phyloP scores from a whole-genome alignment of 2,888 invertebrate species.

The Cancer borealis region DNA sequence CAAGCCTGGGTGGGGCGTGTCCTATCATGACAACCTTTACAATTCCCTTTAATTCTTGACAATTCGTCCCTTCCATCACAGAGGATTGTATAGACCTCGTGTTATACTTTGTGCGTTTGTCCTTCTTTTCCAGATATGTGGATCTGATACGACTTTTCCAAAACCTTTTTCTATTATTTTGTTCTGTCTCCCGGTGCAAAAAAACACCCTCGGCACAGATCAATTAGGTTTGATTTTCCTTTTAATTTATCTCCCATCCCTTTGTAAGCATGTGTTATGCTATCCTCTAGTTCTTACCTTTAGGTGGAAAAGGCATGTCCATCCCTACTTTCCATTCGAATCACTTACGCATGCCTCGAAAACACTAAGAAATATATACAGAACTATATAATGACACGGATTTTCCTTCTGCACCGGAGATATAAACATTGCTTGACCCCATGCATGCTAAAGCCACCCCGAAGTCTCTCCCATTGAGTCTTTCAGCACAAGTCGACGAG shows the following conservation, averaged over 20 bases:
- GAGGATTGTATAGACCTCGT: background rate
- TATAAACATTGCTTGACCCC: background rate
- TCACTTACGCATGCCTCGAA: background rate
- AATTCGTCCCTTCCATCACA: background rate
- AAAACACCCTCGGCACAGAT: background rate
- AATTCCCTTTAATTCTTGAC: background rate
- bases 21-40: background rate
- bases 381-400: background rate
- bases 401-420: background rate
- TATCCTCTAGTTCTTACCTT: background rate
- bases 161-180: background rate
- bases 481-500: constrained; percentile 4
- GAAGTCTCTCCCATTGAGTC: background rate
- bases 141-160: background rate
- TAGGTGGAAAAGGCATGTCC: background rate
- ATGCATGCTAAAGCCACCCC: background rate
- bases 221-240: background rate
- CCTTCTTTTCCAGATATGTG: background rate
- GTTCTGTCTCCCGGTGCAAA: background rate
- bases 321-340: background rate
- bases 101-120: background rate
- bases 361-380: background rate
- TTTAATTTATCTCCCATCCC: background rate
- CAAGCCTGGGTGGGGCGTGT: background rate
- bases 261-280: background rate